Evolutionary conservation across 2,888 invertebrate species (phyloP), one percentile per base, ranked within the genome.

Genomic region (Aphodius granarius): DNA sequence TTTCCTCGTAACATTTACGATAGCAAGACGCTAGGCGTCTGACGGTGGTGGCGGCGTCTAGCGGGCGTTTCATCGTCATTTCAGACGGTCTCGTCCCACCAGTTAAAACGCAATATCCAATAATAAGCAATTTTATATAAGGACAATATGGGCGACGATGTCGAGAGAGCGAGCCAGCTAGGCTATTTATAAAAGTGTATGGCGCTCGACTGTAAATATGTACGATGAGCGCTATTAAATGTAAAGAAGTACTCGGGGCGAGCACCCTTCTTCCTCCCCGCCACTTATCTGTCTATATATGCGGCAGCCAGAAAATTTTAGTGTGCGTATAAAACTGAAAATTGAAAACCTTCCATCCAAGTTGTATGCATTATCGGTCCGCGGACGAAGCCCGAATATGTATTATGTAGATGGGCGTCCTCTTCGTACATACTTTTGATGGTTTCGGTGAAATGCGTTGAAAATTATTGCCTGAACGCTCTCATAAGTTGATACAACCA

Each of bases 181-280:
- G 18, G 21, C 22, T 68, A 68, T 68, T 68, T 68, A 68, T 68
- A 68, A 68, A 43, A 68, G 68, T 68, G 68, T 19, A 68, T 68
- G 68, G 68, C 68, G 68, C 68, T 68, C 68, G 68, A 68, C 68
- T 68, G 68, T 68, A 68, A 68, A 68, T 68, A 68, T 68, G 68
- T 68, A 68, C 68, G 68, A 68, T 22, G 68, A 68, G 20, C 20
- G 68, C 68, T 68, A 68, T 68, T 68, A 68, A 68, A 68, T 19
- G 68, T 68, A 68, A 68, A 68, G 68, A 68, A 68, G 68, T 68
- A 68, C 20, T 43, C 43, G 20, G 9, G 4, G 68, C 20, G 68
- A 21, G n/a, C n/a, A n/a, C 68, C 20, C 68, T 68, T 68, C 22
- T 20, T 21, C n/a, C 20, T 19, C 13, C 68, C n/a, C 20, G 68